Percentiles rank a stretch among this genome's conserved stretches.
phyloP scores from a whole-genome alignment of 2,797 vertebrate species.

The Nothura maculosa region DNA sequence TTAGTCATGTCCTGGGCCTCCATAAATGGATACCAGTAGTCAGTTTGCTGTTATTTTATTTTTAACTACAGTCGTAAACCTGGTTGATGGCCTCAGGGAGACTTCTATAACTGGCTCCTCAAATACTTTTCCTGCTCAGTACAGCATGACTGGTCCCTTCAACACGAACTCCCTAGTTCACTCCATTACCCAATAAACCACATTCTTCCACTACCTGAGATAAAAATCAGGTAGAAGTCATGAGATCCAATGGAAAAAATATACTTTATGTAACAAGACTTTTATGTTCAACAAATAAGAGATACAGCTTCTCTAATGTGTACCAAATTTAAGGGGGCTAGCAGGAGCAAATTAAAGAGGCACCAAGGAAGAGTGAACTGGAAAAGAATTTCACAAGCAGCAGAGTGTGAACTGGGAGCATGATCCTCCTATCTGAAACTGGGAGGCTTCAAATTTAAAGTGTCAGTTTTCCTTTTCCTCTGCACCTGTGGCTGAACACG shows the following conservation, averaged over 20 bases:
- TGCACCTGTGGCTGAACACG: background rate
- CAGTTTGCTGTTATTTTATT: constrained; percentile 25
- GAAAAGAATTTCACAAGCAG: constrained; percentile 14
- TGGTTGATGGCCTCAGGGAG: background rate
- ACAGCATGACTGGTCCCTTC: constrained; percentile 50
- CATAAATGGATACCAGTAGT: background rate
- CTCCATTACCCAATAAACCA: constrained; percentile 63
- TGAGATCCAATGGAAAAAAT: constrained; percentile 54
- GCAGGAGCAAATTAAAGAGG: constrained; percentile 1
- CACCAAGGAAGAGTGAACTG: background rate
- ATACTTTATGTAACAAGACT: constrained; percentile 21
- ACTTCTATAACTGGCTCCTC: background rate
- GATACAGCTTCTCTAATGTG: background rate
- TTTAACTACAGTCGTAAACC: constrained; percentile 50
- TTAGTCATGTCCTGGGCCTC: background rate
- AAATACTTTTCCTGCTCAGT: constrained; percentile 30
- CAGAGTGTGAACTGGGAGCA: background rate
- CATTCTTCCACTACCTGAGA: constrained; percentile 51
- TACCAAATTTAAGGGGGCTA: constrained; percentile 14
- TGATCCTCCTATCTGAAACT: background rate
- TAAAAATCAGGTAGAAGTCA: constrained; percentile 37
- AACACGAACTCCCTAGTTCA: constrained; percentile 60
- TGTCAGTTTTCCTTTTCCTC: background rate
- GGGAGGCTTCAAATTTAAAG: background rate
- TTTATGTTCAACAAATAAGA: constrained; percentile 62